These are phyloP conservation scores for Podocnemis expansa DNA, from an alignment of 2,113 vertebrate species.

Conservation along the genomic window DNA sequence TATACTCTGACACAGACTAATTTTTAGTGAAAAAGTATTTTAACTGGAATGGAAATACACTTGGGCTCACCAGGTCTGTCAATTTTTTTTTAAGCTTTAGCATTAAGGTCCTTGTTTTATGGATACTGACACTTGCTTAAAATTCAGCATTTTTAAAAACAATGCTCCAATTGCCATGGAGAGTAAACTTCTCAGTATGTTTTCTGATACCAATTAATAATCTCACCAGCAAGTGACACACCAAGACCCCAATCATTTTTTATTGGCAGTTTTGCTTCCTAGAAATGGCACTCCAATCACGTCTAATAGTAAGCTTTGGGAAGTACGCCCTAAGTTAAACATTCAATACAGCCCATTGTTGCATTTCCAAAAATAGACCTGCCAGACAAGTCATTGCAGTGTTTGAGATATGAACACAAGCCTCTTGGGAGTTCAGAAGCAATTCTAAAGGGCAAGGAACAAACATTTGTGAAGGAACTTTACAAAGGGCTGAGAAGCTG, in stretches of 20 bases:
- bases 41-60: background rate
- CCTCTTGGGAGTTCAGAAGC: conserved; percentile 3
- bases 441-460: background rate
- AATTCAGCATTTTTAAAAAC: background rate
- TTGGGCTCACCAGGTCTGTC: accelerated
- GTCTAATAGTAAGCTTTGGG: conserved; percentile 64
- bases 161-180: background rate
- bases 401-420: conserved; percentile 22
- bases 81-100: background rate
- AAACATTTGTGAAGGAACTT: background rate
- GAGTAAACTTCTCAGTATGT: background rate
- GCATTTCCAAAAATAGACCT: conserved; percentile 67
- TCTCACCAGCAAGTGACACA: background rate
- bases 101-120: background rate
- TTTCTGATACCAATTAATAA: background rate
- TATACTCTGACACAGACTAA: background rate
- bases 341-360: conserved; percentile 53
- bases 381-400: background rate
- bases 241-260: background rate
- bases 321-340: conserved; percentile 62
- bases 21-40: background rate
- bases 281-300: conserved; percentile 39
- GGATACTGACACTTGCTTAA: conserved; percentile 13
- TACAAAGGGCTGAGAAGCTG: background rate
- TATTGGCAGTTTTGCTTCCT: background rate